These are phyloP conservation scores for Dascyllus trimaculatus DNA, from an alignment of 2,113 vertebrate genomes.

Conservation along the genomic window DNA sequence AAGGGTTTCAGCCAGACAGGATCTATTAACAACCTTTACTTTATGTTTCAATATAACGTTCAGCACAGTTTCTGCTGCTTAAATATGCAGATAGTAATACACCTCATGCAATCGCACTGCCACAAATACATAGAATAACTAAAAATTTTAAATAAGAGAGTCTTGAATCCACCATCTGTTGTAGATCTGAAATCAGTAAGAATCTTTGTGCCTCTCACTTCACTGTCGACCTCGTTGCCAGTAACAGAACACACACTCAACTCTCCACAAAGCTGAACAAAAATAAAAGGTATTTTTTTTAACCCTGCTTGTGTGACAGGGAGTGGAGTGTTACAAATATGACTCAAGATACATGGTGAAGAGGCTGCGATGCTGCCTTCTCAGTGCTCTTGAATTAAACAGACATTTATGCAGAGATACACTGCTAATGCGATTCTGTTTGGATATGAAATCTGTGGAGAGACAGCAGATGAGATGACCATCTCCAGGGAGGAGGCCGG, in stretches of 20 bases:
- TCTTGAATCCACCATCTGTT: too few relatives aligned
- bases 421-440: slow-evolving; percentile 65
- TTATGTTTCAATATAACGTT: neutral
- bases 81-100: too few relatives aligned
- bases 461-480: slow-evolving; percentile 64
- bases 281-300: neutral
- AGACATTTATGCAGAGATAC: slow-evolving; percentile 46
- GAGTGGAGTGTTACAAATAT: slow-evolving; percentile 10
- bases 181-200: too few relatives aligned
- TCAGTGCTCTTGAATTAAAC: slow-evolving; percentile 35
- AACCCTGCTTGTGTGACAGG: neutral
- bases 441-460: slow-evolving; percentile 65
- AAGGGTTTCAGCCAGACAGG: neutral
- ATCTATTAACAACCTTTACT: neutral
- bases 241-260: too few relatives aligned
- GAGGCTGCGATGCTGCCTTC: slow-evolving; percentile 21
- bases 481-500: slow-evolving; percentile 58
- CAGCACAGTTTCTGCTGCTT: neutral
- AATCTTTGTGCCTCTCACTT: too few relatives aligned
- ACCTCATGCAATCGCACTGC: too few relatives aligned
- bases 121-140: neutral
- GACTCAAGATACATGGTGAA: slow-evolving; percentile 5
- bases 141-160: too few relatives aligned
- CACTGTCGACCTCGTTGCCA: too few relatives aligned
- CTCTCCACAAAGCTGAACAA: too few relatives aligned